Base-by-base conservation (phyloP, 2,888 invertebrate genomes). In the Ormyrus pomaceus region DNA sequence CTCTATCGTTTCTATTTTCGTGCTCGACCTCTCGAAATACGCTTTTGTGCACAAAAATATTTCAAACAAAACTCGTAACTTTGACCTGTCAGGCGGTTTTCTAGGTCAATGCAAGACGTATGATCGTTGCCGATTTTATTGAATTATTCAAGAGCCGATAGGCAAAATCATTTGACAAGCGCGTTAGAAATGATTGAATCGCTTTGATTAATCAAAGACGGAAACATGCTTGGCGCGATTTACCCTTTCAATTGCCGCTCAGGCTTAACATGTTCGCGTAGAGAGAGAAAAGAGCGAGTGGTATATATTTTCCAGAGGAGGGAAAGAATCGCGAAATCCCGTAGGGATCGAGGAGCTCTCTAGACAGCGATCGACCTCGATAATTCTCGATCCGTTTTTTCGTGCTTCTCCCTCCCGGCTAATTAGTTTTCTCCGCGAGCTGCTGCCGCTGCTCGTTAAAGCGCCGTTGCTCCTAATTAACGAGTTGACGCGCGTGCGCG, bases 341-440 rank as follows among this genome's bases (percentile, higher is more conserved):
- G 66, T 51, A 65, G 34, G 61, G 34, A 34, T 34, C 34, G 34
- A 34, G 6, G 55, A 10, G 53, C 59, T 53, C 70, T 56, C 56
- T 34, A 34, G 34, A 2, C 34, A 34, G 51, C 66, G 64, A 80
- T 77, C 77, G 80, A 80, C 80, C 81, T 70, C 77, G 77, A 77
- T 81, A 62, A 74, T 61, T 76, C 70, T 69, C 73, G 65, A 76
- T 80, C 53, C 75, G 64, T 58, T 48, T 72, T 45, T 51, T 56
- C 19, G 13, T 5, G 6, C 5, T 6, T 61, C 45, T 45, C 45
- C 11, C 61, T 61, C 61, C 46, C 8, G 50, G 75, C 71, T 81
- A 78, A 81, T 81, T 77, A 81, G 74, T 78, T 81, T 74, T 77
- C 80, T 61, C 77, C 72, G 58, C 46, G 62, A 46, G 59, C 56